A percentile compares a stretch with the other conserved stretches of the same genome.
Evolutionary conservation across 2,797 vertebrate species (phyloP).

Genomic region (Artibeus lituratus): DNA sequence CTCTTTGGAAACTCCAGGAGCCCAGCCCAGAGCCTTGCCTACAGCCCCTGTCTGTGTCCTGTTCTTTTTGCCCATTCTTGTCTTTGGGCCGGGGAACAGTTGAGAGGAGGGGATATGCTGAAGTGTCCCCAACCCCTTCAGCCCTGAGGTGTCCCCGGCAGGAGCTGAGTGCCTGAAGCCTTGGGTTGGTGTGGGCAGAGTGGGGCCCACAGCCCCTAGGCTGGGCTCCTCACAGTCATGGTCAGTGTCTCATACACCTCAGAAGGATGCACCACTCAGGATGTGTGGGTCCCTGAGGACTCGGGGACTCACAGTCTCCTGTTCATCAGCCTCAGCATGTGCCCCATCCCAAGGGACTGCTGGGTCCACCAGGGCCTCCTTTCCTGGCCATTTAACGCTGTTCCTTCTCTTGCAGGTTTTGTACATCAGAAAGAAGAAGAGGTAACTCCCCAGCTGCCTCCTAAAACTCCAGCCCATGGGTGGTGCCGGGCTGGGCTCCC

Average conservation of each 20-base stretch:
- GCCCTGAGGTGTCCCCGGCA: neutral
- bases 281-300: neutral
- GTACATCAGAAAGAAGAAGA: slow-evolving; percentile 96
- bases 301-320: neutral
- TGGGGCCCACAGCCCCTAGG: neutral
- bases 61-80: neutral
- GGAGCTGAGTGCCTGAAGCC: neutral
- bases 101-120: neutral
- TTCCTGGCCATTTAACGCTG: neutral
- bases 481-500: neutral
- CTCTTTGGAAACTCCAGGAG: neutral
- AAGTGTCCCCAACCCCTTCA: neutral
- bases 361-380: neutral
- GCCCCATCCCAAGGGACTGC: neutral
- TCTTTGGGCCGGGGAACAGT: neutral
- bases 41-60: neutral
- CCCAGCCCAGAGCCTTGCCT: neutral
- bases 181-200: neutral
- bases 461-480: neutral
- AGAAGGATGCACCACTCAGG: neutral
- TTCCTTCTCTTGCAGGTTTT: slow-evolving; percentile 88
- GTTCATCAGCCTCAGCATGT: neutral
- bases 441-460: slow-evolving; percentile 83
- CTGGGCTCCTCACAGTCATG: neutral
- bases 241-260: neutral